Evolutionary conservation across 2,888 invertebrate species (phyloP).

Genomic region (Tetragonisca angustula): DNA sequence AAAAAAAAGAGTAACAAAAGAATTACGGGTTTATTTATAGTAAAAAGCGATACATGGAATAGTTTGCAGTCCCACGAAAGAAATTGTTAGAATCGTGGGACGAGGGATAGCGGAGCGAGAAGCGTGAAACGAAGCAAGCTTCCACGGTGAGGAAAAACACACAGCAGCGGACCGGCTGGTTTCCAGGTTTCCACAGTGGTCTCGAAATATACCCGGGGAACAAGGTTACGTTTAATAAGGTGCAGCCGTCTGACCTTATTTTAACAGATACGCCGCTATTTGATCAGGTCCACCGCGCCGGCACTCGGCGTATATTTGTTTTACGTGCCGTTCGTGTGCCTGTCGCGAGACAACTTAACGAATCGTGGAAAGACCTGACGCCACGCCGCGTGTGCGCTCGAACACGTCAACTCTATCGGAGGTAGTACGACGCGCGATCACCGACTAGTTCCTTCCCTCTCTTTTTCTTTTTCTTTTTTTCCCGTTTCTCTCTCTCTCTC

Average conservation of each 20-base stretch:
- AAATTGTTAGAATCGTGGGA: not conserved
- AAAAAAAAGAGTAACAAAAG: too few relatives aligned
- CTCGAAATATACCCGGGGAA: conserved; percentile 5
- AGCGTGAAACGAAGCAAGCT: not conserved
- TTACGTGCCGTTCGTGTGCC: conserved; percentile 74
- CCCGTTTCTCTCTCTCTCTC: not conserved
- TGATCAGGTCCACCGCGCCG: conserved; percentile 75
- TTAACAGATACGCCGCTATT: conserved; percentile 81
- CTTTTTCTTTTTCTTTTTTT: not conserved
- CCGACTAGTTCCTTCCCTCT: conserved; percentile 41
- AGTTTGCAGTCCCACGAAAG: not conserved
- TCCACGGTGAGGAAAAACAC: not conserved
- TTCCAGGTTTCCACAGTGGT: conserved; percentile 3
- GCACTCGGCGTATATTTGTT: conserved; percentile 71
- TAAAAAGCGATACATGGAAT: too few relatives aligned
- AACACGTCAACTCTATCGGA: conserved; percentile 48
- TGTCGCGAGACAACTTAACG: conserved; percentile 66
- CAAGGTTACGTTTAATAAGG: conserved; percentile 52
- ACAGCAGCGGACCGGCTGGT: not conserved
- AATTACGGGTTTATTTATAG: too few relatives aligned
- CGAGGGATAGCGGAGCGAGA: too few relatives aligned
- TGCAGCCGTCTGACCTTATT: conserved; percentile 72
- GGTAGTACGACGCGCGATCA: conserved; percentile 8
- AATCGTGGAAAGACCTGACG: conserved; percentile 68
- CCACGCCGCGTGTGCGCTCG: conserved; percentile 53